Evolutionary conservation across 1,140 invertebrate species (phyloP).

Genomic region (Lordiphosa clarofinis): DNA sequence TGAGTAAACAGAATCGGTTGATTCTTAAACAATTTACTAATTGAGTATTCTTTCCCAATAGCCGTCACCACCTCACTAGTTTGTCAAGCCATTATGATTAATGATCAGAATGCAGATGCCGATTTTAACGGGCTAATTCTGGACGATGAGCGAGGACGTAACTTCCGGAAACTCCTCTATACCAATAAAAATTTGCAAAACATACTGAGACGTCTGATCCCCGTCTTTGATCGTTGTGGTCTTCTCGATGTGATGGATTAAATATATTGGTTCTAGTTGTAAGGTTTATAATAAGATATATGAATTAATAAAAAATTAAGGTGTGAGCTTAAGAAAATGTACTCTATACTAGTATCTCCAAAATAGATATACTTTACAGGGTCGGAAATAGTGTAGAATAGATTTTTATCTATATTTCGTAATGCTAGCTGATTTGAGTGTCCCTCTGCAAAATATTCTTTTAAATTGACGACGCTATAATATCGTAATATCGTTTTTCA

Average conservation of each 20-base stretch:
- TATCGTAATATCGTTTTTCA: too few relatives aligned
- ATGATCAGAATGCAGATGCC: slow-evolving; percentile 63
- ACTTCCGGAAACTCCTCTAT: slow-evolving; percentile 64
- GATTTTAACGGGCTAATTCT: slow-evolving; percentile 70
- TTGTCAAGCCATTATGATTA: slow-evolving; percentile 54
- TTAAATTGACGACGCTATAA: too few relatives aligned
- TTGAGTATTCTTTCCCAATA: slow-evolving; percentile 7
- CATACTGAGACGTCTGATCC: slow-evolving; percentile 54
- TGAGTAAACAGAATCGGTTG: slow-evolving; percentile 19
- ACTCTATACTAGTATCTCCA: too few relatives aligned
- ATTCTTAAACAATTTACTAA: neutral
- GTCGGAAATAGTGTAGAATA: too few relatives aligned
- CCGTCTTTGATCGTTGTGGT: slow-evolving; percentile 65
- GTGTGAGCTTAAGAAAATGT: too few relatives aligned
- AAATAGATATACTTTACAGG: too few relatives aligned
- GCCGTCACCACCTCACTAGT: slow-evolving; percentile 43
- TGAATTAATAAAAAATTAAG: too few relatives aligned
- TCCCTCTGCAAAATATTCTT: too few relatives aligned
- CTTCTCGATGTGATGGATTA: slow-evolving; percentile 47
- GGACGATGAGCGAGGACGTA: slow-evolving; percentile 61
- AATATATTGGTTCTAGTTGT: too few relatives aligned
- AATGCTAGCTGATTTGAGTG: too few relatives aligned
- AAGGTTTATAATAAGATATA: too few relatives aligned
- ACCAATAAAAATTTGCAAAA: slow-evolving; percentile 55
- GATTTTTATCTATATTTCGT: too few relatives aligned